A percentile compares a stretch with the other conserved stretches of the same genome.
phyloP scores from a whole-genome alignment of 1,140 invertebrate genomes.

The Drosophila dunni region DNA sequence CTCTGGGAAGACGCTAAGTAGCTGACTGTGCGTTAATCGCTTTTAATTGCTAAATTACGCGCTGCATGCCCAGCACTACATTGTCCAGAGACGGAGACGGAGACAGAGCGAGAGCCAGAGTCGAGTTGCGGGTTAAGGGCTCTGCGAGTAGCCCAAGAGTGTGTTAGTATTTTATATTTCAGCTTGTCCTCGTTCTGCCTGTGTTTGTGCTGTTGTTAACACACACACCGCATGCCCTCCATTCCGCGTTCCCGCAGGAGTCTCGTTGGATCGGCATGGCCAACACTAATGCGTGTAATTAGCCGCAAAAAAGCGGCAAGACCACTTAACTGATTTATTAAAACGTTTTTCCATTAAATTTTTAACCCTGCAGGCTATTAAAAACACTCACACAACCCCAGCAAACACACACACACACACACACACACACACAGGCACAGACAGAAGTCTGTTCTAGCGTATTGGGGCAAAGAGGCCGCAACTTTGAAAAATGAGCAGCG shows the following conservation, averaged over 20 bases:
- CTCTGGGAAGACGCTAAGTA: constrained; percentile 67
- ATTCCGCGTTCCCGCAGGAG: constrained; percentile 6
- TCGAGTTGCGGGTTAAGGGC: too few species aligned
- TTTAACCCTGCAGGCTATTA: constrained; percentile 82
- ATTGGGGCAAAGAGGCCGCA: constrained; percentile 69
- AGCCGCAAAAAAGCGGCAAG: constrained; percentile 82
- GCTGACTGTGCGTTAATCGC: constrained; percentile 72
- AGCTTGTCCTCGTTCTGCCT: not conserved
- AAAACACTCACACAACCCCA: constrained; percentile 61
- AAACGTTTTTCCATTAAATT: constrained; percentile 84
- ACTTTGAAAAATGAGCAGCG: constrained; percentile 75
- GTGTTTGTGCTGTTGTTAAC: constrained; percentile 53
- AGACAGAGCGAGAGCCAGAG: not conserved
- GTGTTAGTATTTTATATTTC: not conserved
- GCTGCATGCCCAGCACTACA: constrained; percentile 56
- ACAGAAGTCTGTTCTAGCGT: constrained; percentile 34
- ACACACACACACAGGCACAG: constrained; percentile 31
- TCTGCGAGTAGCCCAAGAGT: not conserved
- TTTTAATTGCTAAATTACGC: constrained; percentile 84
- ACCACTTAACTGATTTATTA: constrained; percentile 84
- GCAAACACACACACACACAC: constrained; percentile 39
- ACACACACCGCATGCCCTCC: constrained; percentile 23
- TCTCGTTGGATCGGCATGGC: constrained; percentile 45
- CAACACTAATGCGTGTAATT: constrained; percentile 82
- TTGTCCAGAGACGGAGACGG: too few species aligned